Conservation (phyloP, 1,140 invertebrate genomes). For the Drosophila repleta region DNA sequence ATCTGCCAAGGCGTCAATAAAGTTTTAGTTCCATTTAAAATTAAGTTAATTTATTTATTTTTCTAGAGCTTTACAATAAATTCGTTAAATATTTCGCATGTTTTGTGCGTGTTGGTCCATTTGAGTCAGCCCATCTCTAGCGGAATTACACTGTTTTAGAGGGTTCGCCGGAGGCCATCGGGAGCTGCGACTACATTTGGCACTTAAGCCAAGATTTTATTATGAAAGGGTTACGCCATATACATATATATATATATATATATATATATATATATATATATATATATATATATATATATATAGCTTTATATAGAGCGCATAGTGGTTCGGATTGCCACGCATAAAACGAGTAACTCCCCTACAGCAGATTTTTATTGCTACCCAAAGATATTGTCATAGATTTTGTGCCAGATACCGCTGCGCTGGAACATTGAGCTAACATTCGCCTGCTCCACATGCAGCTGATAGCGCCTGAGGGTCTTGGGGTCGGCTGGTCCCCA, state of each 20-base stretch:
- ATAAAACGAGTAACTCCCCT: constrained; percentile 47
- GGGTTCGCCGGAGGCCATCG: constrained; percentile 42
- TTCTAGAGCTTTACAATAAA: constrained; percentile 1
- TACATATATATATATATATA: constrained; percentile 1
- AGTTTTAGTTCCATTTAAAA: background rate
- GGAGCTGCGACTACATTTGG: constrained; percentile 65
- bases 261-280: too few relatives aligned
- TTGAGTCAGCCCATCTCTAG: constrained; percentile 39
- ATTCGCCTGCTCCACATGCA: constrained; percentile 56
- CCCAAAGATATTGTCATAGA: constrained; percentile 83
- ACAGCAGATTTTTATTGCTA: constrained; percentile 69
- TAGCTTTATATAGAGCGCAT: constrained; percentile 11
- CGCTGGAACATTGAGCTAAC: constrained; percentile 61
- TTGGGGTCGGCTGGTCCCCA: constrained; percentile 85
- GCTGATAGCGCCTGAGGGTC: constrained; percentile 73
- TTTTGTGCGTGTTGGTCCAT: background rate
- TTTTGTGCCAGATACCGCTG: constrained; percentile 70
- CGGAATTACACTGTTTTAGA: constrained; percentile 25
- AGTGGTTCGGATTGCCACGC: constrained; percentile 12
- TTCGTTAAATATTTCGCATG: constrained; percentile 3
- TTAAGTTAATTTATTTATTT: constrained; percentile 3
- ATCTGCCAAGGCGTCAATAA: too few relatives aligned
- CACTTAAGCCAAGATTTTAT: constrained; percentile 73
- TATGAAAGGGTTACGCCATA: constrained; percentile 67
- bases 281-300: constrained; percentile 18